Percentiles rank a stretch among this genome's conserved stretches.
These are phyloP conservation scores for Pangasius mekongensis DNA, from an alignment of 2,797 vertebrate species.

Conservation along the genomic window DNA sequence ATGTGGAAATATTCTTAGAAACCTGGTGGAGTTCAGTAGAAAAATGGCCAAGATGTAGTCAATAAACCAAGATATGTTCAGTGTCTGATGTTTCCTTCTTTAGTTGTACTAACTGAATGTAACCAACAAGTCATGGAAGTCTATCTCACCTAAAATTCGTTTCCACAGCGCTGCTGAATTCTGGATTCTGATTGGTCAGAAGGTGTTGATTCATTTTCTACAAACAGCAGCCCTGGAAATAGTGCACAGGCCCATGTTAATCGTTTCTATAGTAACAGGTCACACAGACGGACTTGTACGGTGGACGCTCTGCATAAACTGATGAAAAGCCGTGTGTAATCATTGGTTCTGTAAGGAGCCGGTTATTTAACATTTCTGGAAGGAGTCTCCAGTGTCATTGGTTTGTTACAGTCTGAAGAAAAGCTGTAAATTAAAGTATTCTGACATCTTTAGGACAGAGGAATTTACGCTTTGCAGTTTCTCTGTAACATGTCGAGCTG, in stretches of 20 bases:
- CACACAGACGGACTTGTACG: background rate
- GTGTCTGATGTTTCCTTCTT: background rate
- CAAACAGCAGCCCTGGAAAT: background rate
- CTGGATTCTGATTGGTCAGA: background rate
- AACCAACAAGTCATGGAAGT: background rate
- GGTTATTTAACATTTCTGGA: background rate
- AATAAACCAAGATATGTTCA: background rate
- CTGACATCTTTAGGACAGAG: background rate
- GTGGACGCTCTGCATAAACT: background rate
- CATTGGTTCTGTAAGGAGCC: background rate
- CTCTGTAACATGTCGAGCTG: background rate
- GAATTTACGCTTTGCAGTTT: background rate
- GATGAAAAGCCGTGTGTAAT: background rate
- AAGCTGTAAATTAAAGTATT: background rate
- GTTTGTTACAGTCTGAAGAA: background rate
- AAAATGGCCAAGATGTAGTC: background rate
- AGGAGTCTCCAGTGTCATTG: background rate
- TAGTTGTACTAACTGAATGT: background rate
- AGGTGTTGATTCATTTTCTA: background rate
- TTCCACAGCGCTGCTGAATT: background rate
- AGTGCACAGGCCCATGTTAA: background rate
- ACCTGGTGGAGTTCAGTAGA: background rate
- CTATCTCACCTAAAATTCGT: background rate
- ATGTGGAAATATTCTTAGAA: background rate
- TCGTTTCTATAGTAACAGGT: conserved; percentile 11